Percentiles rank a stretch among this genome's conserved stretches.
Evolutionary conservation across 2,113 vertebrate genomes (phyloP).

Genomic region (Urocynchramus pylzowi): DNA sequence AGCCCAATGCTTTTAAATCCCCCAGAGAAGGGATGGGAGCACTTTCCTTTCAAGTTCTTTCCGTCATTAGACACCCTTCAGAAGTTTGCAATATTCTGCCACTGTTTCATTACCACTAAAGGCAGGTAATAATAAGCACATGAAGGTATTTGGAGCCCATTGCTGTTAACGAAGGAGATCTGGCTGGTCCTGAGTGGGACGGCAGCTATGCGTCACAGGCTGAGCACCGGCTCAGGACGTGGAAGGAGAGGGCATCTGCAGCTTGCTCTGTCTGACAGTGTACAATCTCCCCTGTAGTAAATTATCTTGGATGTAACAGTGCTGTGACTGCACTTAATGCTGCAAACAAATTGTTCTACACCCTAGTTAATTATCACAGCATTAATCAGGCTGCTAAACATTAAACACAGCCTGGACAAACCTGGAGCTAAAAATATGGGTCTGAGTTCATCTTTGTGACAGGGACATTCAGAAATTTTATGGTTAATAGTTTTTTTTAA

Average conservation of each 20-base stretch:
- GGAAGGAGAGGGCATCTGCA: neutral
- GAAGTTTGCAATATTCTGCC: conserved; percentile 68
- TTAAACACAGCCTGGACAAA: neutral
- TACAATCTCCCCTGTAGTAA: neutral
- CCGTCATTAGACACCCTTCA: conserved; percentile 77
- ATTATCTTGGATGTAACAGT: conserved; percentile 34
- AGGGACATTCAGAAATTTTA: neutral
- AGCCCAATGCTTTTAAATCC: conserved; percentile 47
- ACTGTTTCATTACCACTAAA: conserved; percentile 71
- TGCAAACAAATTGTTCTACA: conserved; percentile 44
- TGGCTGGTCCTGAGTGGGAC: conserved; percentile 55
- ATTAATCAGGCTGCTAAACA: conserved; percentile 59
- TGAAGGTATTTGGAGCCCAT: conserved; percentile 69
- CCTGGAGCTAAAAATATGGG: neutral
- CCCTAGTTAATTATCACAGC: conserved; percentile 53
- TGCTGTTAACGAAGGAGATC: conserved; percentile 74
- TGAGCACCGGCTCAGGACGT: neutral
- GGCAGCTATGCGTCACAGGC: conserved; percentile 30
- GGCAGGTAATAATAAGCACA: conserved; percentile 60
- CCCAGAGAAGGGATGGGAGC: neutral
- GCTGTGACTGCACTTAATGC: conserved; percentile 7
- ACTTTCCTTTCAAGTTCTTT: conserved; percentile 31
- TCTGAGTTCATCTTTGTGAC: neutral
- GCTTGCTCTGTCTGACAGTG: neutral
- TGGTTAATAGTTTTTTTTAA: neutral